These are phyloP conservation scores for Chloropsis hardwickii DNA, from an alignment of 2,113 vertebrate species.

Conservation along the genomic window DNA sequence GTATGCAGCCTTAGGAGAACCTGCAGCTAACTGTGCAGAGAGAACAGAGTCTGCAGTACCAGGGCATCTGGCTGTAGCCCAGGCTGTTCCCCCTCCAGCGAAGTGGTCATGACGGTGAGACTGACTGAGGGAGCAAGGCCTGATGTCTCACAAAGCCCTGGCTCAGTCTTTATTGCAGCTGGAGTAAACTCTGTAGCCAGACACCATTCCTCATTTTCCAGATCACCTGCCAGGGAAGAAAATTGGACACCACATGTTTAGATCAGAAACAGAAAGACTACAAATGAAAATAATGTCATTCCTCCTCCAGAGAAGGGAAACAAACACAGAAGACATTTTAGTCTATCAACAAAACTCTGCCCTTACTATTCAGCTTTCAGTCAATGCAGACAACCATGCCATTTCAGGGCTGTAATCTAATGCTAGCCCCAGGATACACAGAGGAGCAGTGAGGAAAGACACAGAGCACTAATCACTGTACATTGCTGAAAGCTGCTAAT, in stretches of 20 bases:
- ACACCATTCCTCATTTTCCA: constrained; percentile 87
- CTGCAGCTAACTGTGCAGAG: not conserved
- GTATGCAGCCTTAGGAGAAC: not conserved
- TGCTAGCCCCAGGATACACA: not conserved
- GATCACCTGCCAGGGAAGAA: constrained; percentile 73
- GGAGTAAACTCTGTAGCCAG: constrained; percentile 78
- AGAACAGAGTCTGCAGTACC: constrained; percentile 31
- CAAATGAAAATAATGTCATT: not conserved
- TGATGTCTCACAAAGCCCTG: constrained; percentile 76
- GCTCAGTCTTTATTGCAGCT: constrained; percentile 83
- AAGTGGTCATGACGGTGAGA: constrained; percentile 70
- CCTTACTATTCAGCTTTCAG: not conserved
- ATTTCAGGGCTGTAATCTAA: not conserved
- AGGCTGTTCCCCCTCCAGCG: constrained; percentile 59
- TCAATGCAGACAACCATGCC: not conserved
- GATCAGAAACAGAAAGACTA: not conserved
- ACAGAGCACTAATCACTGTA: not conserved
- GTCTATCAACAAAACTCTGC: constrained; percentile 27
- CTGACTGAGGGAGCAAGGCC: constrained; percentile 84
- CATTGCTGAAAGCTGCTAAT: not conserved
- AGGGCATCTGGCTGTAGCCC: constrained; percentile 42
- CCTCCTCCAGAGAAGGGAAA: not conserved
- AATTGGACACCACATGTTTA: constrained; percentile 25
- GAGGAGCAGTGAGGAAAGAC: not conserved
- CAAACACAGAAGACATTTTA: constrained; percentile 41